Percentiles rank a stretch among this genome's conserved stretches.
Conservation (phyloP, 2,113 vertebrate genomes). For the Myotis lucifugus region DNA sequence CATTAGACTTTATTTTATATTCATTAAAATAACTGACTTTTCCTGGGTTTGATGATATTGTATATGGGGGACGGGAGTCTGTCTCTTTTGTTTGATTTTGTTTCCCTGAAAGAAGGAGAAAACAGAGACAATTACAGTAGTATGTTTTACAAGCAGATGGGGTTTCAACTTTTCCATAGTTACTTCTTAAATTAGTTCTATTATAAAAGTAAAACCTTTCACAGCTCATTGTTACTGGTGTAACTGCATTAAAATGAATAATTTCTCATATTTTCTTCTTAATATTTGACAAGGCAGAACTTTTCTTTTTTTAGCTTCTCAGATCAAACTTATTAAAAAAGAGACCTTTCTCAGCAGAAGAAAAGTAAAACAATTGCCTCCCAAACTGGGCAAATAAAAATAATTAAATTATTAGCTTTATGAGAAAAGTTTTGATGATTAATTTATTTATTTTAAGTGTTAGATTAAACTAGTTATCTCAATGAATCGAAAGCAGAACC, state of each 20-base stretch:
- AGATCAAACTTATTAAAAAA: constrained; percentile 47
- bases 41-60: neutral
- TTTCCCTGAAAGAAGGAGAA: constrained; percentile 66
- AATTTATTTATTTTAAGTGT: constrained; percentile 45
- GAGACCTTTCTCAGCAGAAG: neutral
- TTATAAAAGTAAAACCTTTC: constrained; percentile 70
- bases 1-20: constrained; percentile 59
- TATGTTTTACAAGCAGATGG: constrained; percentile 54
- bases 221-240: constrained; percentile 60
- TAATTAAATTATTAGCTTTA: constrained; percentile 30
- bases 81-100: constrained; percentile 64
- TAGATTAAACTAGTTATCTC: constrained; percentile 21
- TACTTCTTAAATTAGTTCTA: constrained; percentile 74
- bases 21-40: constrained; percentile 69
- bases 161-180: constrained; percentile 72
- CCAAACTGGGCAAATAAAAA: constrained; percentile 34
- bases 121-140: constrained; percentile 66
- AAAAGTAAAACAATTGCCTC: neutral
- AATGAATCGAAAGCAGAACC: neutral
- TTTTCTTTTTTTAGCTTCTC: constrained; percentile 22
- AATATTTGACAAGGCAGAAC: constrained; percentile 67
- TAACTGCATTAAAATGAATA: constrained; percentile 65
- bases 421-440: constrained; percentile 40
- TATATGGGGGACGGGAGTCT: neutral
- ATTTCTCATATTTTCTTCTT: constrained; percentile 64